A percentile compares a stretch with the other conserved stretches of the same genome.
Conservation (phyloP, 2,797 vertebrate genomes). For the Schizothorax lantsangensis region DNA sequence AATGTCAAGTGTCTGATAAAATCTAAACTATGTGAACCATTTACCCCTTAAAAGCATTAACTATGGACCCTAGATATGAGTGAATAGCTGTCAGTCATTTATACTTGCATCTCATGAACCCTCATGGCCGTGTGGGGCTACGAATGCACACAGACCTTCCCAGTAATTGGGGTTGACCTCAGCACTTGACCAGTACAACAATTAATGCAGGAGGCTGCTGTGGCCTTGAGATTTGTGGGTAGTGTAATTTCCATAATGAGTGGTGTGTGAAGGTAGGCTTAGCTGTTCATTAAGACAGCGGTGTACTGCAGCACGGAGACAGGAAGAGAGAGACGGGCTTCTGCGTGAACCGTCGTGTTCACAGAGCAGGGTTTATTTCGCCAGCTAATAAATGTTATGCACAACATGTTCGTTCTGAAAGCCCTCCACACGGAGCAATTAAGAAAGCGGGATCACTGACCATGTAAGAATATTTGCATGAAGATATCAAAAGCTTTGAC, state of each 20-base stretch:
- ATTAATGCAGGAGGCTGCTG: constrained; percentile 48
- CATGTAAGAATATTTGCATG: constrained; percentile 47
- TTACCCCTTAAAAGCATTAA: constrained; percentile 17
- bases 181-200: constrained; percentile 54
- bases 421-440: constrained; percentile 52
- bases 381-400: constrained; percentile 48
- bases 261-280: constrained; percentile 53
- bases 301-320: constrained; percentile 23
- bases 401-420: constrained; percentile 41
- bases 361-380: constrained; percentile 45
- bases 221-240: constrained; percentile 50
- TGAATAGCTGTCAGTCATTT: constrained; percentile 30
- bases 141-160: constrained; percentile 27
- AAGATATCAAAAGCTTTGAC: constrained; percentile 69
- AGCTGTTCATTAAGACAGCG: constrained; percentile 52
- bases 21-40: neutral
- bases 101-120: constrained; percentile 17
- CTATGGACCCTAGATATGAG: neutral
- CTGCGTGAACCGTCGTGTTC: constrained; percentile 24
- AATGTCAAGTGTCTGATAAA: neutral
- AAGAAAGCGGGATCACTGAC: constrained; percentile 34
- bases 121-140: constrained; percentile 1
- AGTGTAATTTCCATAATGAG: constrained; percentile 57
- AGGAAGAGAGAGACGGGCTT: constrained; percentile 14
- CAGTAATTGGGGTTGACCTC: constrained; percentile 58